Evolutionary conservation across 2,888 invertebrate genomes (phyloP).

Genomic region (Cheilosia vulpina): DNA sequence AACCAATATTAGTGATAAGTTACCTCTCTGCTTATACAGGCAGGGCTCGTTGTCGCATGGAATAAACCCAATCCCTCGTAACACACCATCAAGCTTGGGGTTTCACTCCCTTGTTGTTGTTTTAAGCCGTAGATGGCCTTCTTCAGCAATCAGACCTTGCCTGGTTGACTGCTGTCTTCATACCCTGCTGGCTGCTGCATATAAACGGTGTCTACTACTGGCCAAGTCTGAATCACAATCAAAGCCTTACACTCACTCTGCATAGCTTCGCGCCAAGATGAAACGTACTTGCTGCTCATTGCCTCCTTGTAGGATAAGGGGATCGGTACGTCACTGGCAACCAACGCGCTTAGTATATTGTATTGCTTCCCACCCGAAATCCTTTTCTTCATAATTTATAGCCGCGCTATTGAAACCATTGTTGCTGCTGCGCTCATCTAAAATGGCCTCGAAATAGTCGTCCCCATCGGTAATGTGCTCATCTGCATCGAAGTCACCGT

Average conservation of each 20-base stretch:
- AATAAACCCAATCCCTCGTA: no score
- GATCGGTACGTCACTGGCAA: slow-evolving; percentile 1
- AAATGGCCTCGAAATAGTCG: not conserved
- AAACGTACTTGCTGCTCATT: not conserved
- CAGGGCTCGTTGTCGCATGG: no score
- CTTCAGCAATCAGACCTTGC: no score
- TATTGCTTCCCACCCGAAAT: slow-evolving; percentile 20
- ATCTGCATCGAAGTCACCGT: not conserved
- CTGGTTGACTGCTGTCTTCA: slow-evolving; percentile 28
- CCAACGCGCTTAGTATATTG: slow-evolving; percentile 26
- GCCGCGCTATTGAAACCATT: no score
- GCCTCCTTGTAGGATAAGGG: slow-evolving; percentile 19
- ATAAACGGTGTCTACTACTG: no score
- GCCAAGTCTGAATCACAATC: slow-evolving; percentile 44
- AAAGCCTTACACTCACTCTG: slow-evolving; percentile 72
- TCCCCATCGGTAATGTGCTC: not conserved
- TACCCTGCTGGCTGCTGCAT: no score
- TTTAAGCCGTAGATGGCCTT: no score
- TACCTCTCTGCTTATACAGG: no score
- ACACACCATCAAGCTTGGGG: no score
- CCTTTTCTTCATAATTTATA: slow-evolving; percentile 9
- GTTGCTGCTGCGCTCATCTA: not conserved
- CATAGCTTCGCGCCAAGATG: slow-evolving; percentile 63
- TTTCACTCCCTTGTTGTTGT: no score
- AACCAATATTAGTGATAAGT: no score